Percentiles rank a stretch among this genome's conserved stretches.
These are phyloP conservation scores for Typhlichthys subterraneus DNA, from an alignment of 2,797 vertebrate species.

Conservation along the genomic window DNA sequence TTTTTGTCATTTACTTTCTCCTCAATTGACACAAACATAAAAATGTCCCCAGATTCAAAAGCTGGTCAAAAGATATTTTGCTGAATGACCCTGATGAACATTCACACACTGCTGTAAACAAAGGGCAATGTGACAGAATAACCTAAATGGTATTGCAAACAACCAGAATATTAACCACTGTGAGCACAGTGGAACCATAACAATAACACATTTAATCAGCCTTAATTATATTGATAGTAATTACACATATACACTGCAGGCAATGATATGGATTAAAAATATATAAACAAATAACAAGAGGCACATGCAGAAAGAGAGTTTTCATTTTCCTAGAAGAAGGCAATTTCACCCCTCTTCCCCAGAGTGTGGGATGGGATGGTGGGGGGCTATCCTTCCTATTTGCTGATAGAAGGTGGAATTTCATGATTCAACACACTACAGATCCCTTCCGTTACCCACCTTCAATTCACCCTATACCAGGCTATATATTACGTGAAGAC, in stretches of 20 bases:
- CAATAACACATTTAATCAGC: no score
- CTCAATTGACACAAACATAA: conserved; percentile 4
- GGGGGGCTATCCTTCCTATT: conserved; percentile 17
- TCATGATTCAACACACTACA: conserved; percentile 8
- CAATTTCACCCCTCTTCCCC: conserved; percentile 7
- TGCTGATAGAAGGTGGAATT: conserved; percentile 22
- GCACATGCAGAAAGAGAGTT: conserved; percentile 34
- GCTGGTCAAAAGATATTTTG: conserved; percentile 9
- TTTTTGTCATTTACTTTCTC: no score
- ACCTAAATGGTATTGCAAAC: conserved; percentile 46
- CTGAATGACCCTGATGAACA: conserved; percentile 18
- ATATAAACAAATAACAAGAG: conserved; percentile 9
- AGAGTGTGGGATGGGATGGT: conserved; percentile 31
- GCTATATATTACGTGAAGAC: not conserved
- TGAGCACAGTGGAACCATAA: not conserved
- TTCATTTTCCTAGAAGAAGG: conserved; percentile 46
- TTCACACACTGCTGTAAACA: conserved; percentile 64
- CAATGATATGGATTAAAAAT: not conserved
- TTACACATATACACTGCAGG: conserved; percentile 6
- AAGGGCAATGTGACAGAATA: conserved; percentile 47
- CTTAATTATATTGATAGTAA: not conserved
- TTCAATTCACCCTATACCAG: not conserved
- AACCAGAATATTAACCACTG: conserved; percentile 49
- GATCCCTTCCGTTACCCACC: not conserved
- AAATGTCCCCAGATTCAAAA: conserved; percentile 11